Evolutionary conservation across 2,888 invertebrate species (phyloP), one percentile per base, ranked within the genome.

Genomic region (Pinctada fucata): DNA sequence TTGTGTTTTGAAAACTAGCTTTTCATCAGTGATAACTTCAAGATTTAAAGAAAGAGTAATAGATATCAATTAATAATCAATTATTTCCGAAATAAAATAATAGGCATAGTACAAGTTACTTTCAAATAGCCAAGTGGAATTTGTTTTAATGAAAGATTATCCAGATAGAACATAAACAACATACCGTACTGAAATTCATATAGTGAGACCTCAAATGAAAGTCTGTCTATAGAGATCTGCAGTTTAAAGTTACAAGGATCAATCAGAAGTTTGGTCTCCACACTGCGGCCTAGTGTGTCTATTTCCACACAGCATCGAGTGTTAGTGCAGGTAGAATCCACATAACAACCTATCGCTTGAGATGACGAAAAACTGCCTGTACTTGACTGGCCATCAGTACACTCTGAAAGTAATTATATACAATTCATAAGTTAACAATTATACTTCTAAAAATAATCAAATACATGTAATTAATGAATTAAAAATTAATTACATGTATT

Each of bases 261-360:
- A 8, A 78, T 47, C 16, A 63, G 49, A 8, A 78, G 58, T n/a
- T 64, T 58, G 47, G 51, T 69, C 49, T 73, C 66, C 8, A 78
- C 63, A n/a, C 73, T 49, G 31, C 51, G 58, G 2, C 69, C 67
- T 2, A 78, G 48, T 51, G 64, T 16, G 16, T 49, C 51, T 31
- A 66, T 16, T 5, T 74, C 50, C 31, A 74, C 65, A 75, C 85
- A 85, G 49, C 84, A 83, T 1, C 76, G 64, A 3, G 83, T 64
- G 6, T 79, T 78, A 8, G 81, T 80, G 78, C 85, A 85, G 2
- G 68, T 68, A 13, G 72, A 68, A 3, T 75, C 70, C 3, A 85
- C 50, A 8, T 69, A 64, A 64, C 84, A 83, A 5, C 78, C 73
- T 2, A 79, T 68, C 13, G 76, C 64, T 13, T 58, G 3, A 66